Base-by-base conservation (phyloP, 2,797 vertebrate genomes). In the Aplochiton taeniatus region DNA sequence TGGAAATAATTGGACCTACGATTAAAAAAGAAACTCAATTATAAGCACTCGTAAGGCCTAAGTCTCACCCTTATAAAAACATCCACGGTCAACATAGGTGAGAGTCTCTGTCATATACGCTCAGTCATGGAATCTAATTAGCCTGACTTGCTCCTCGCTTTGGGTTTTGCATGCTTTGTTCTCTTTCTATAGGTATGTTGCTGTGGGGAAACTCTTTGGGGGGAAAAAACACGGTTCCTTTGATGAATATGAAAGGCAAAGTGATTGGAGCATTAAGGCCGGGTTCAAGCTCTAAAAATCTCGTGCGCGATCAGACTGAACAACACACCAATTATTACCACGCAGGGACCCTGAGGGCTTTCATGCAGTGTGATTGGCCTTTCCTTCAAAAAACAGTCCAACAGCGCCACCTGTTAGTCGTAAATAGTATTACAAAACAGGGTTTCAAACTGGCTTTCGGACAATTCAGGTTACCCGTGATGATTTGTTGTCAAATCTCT, bases 221-320 rank as follows among this genome's bases (percentile, higher is more conserved):
- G 31, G 31, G 6, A 31, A 31, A 61, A 58, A 45, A 19, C 4
- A 11, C 43, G 5, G 11, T 46, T 42, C 18, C 57, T 60, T 48
- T 60, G 46, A 60, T 51, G 20, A 62, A 19, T 11, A 19, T 61
- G n/a, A 49, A 14, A 61, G 47, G 19, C 59, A 52, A 48, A 9
- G 31, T 43, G 48, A 51, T 43, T 18, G 60, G 48, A 61, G 46
- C 8, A 14, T 31, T 6, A 31, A 31, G 16, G 9, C 20, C 57
- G 3, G 47, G 13, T 14, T 62, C 60, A 42, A 51, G 60, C 42
- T 51, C 60, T 16, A 42, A 45, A 17, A 12, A 44, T 50, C 47
- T n/a, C 55, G 19, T n/a, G 17, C 20, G 48, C 45, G 9, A 20
- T 45, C 14, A 13, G 47, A 31, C 31, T 19, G n/a, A n/a, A n/a